Evolutionary conservation across 1,140 invertebrate species (phyloP).

Genomic region (Copidosoma floridanum): DNA sequence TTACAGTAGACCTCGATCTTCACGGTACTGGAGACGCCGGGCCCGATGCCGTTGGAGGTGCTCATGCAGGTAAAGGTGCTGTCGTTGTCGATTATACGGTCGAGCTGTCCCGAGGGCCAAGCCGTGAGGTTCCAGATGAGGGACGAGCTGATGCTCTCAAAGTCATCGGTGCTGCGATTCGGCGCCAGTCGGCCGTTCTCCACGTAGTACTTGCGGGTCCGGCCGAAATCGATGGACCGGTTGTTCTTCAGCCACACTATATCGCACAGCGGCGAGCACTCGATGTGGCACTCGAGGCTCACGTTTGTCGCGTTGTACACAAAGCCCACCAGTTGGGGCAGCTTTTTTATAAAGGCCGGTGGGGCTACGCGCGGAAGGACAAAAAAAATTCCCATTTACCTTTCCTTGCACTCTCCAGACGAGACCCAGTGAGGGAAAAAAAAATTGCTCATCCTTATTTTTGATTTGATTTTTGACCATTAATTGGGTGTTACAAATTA

Average conservation of each 20-base stretch:
- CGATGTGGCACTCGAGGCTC: constrained; percentile 80
- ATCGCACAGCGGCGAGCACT: constrained; percentile 81
- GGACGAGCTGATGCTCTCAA: constrained; percentile 81
- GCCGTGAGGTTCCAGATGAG: constrained; percentile 80
- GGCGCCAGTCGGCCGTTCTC: constrained; percentile 61
- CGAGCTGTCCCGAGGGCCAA: constrained; percentile 75
- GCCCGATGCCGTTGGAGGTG: constrained; percentile 71
- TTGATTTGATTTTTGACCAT: too few relatives aligned
- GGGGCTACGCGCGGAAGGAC: constrained; percentile 62
- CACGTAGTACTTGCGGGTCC: constrained; percentile 68
- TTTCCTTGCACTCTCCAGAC: too few relatives aligned
- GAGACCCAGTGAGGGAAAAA: too few relatives aligned
- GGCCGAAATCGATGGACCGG: constrained; percentile 61
- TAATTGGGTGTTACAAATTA: too few relatives aligned
- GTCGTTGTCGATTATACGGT: constrained; percentile 73
- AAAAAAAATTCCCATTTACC: constrained; percentile 22
- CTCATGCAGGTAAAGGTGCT: constrained; percentile 79
- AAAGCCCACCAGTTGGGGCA: constrained; percentile 78
- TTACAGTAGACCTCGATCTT: constrained; percentile 88
- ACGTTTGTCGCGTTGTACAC: constrained; percentile 73
- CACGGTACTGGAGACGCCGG: constrained; percentile 75
- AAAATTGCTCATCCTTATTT: too few relatives aligned
- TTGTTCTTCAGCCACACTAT: constrained; percentile 82
- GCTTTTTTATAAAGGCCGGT: constrained; percentile 79
- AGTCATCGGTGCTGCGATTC: constrained; percentile 75